A percentile compares a stretch with the other conserved stretches of the same genome.
Evolutionary conservation across 2,888 invertebrate species (phyloP).

Genomic region (Eupithecia pulchellata): DNA sequence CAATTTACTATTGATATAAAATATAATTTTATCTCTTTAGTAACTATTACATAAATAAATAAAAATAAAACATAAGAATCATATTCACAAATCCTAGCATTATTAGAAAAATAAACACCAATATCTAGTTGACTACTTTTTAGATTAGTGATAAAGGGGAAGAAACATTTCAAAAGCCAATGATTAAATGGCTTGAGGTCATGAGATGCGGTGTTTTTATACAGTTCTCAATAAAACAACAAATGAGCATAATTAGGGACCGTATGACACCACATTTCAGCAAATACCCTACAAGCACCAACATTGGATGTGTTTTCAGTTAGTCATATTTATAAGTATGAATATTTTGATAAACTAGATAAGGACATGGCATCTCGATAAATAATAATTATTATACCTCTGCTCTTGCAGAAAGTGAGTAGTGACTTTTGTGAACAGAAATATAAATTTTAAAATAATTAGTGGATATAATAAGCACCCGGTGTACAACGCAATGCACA

Average conservation of each 20-base stretch:
- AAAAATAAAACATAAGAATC: not conserved
- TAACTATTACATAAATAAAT: conserved; percentile 5
- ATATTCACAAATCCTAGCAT: conserved; percentile 13
- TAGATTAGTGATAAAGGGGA: conserved; percentile 4
- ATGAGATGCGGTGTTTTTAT: not conserved
- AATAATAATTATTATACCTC: not conserved
- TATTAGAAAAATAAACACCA: conserved; percentile 1
- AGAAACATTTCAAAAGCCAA: not conserved
- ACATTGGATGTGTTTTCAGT: not conserved
- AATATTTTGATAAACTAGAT: conserved; percentile 1
- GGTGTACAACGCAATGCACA: conserved; percentile 1
- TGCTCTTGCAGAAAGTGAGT: conserved; percentile 8
- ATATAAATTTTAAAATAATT: not conserved
- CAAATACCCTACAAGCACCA: not conserved
- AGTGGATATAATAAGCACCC: conserved; percentile 12
- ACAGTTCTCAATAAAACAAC: not conserved
- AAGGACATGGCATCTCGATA: not conserved
- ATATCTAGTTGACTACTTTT: conserved; percentile 6
- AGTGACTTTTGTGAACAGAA: conserved; percentile 2
- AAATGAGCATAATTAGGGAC: not conserved
- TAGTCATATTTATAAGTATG: conserved; percentile 4
- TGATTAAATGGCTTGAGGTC: not conserved
- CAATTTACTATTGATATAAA: not conserved
- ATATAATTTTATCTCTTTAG: conserved; percentile 5
- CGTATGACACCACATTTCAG: not conserved